phyloP scores from a whole-genome alignment of 35 echinoderm and acorn worm species.

The Heliocidaris tuberculata region DNA sequence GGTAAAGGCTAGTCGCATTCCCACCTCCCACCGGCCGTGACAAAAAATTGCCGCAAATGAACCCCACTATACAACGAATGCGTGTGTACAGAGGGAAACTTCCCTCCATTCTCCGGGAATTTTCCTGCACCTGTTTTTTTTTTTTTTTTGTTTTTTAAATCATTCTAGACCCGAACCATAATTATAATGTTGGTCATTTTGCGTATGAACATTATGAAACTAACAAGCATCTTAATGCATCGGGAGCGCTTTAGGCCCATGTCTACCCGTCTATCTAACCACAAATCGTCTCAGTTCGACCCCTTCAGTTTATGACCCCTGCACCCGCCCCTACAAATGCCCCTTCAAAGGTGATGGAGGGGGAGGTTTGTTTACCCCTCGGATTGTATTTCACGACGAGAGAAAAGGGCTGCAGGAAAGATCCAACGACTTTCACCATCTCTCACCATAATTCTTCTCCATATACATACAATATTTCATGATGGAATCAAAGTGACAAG shows the following conservation, averaged over 20 bases:
- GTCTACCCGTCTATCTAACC: not conserved
- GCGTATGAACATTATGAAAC: no score
- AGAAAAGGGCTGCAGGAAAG: not conserved
- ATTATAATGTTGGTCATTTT: not conserved
- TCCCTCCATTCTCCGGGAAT: not conserved
- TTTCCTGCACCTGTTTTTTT: not conserved
- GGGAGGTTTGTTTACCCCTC: not conserved
- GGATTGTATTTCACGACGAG: not conserved
- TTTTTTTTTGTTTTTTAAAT: no score
- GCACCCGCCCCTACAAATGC: not conserved
- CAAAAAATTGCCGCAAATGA: no score
- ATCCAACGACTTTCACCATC: not conserved
- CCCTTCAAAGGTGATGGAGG: not conserved
- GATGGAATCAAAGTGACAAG: not conserved
- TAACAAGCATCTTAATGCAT: not conserved
- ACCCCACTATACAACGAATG: not conserved
- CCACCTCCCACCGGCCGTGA: no score
- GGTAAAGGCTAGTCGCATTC: no score
- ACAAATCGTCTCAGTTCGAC: not conserved
- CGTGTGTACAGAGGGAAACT: not conserved
- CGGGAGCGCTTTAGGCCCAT: not conserved
- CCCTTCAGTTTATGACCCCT: not conserved
- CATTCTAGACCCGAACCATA: not conserved
- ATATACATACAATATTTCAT: not conserved
- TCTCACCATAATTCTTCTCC: not conserved